Percentiles rank a stretch among this genome's conserved stretches.
Evolutionary conservation across 2,797 vertebrate genomes (phyloP).

Genomic region (Melanotaenia nigrans): DNA sequence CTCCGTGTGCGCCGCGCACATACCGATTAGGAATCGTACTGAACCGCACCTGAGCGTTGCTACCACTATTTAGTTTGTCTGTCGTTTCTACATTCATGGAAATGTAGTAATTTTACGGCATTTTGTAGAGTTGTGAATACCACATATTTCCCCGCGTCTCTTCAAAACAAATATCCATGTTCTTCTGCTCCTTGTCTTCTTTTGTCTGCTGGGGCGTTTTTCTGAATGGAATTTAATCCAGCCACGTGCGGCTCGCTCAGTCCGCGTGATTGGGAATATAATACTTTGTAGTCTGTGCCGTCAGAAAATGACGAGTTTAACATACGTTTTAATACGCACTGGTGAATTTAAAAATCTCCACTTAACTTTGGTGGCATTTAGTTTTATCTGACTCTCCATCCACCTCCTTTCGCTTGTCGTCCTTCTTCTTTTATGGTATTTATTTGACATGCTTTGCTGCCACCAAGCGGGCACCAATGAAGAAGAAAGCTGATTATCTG

Average conservation of each 20-base stretch:
- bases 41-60: neutral
- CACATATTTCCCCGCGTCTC: neutral
- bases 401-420: neutral
- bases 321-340: neutral
- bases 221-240: neutral
- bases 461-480: neutral
- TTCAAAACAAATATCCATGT: neutral
- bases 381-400: neutral
- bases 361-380: neutral
- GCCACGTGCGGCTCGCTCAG: neutral
- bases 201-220: neutral
- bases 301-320: neutral
- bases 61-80: neutral
- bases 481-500: neutral
- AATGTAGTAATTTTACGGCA: neutral
- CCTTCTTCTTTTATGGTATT: neutral
- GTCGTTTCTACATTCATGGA: neutral
- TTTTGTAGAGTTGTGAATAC: neutral
- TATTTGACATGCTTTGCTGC: neutral
- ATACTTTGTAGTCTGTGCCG: neutral
- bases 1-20: neutral
- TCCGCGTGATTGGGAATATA: neutral
- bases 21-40: neutral
- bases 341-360: neutral
- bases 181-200: neutral